phyloP scores from a whole-genome alignment of 2,888 invertebrate genomes.

The Drosophila pseudotakahashii region DNA sequence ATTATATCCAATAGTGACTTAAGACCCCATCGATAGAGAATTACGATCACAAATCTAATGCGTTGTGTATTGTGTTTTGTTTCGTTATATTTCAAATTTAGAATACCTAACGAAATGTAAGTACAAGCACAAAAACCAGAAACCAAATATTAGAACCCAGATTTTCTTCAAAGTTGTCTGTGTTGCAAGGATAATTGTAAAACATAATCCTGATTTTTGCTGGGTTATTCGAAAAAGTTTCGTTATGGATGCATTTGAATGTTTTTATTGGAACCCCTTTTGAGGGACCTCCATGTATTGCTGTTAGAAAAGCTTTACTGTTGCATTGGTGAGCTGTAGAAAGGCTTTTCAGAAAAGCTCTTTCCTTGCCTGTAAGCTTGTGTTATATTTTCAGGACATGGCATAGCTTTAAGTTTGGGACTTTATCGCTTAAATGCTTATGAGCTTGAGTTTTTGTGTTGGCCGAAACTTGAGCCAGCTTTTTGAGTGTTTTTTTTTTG shows the following conservation, averaged over 20 bases:
- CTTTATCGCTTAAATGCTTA: neutral
- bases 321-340: neutral
- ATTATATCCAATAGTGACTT: conserved; percentile 2
- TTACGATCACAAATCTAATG: conserved; percentile 58
- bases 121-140: conserved; percentile 46
- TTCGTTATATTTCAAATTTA: conserved; percentile 69
- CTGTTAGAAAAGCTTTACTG: conserved; percentile 33
- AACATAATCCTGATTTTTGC: neutral
- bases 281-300: conserved; percentile 14
- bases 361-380: conserved; percentile 4
- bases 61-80: conserved; percentile 68
- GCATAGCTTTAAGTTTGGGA: conserved; percentile 19
- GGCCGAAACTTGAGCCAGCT: conserved; percentile 22
- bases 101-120: conserved; percentile 72
- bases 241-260: conserved; percentile 17
- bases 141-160: neutral
- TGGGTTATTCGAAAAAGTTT: neutral
- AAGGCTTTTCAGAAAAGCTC: conserved; percentile 21
- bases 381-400: conserved; percentile 21
- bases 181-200: neutral
- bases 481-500: conserved; percentile 8
- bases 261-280: neutral
- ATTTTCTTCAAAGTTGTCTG: conserved; percentile 5
- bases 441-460: conserved; percentile 12
- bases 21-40: conserved; percentile 3